These are phyloP conservation scores for Caenorhabditis wallacei DNA, from an alignment of 2,888 invertebrate genomes.

Conservation along the genomic window DNA sequence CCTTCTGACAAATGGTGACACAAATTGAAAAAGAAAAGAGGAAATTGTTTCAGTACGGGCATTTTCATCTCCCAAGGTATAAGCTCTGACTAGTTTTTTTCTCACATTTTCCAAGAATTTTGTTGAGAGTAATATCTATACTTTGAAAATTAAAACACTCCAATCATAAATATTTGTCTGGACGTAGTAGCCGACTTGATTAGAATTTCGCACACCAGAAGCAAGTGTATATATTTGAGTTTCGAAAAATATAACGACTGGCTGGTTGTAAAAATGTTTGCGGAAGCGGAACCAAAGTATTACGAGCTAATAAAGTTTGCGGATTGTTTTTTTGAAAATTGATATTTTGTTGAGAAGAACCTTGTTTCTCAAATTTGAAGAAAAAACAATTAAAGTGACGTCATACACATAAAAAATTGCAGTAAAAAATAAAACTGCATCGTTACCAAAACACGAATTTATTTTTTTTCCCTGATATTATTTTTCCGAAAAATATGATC, in stretches of 20 bases:
- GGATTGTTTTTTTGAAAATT: background rate
- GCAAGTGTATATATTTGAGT: slow-evolving; percentile 9
- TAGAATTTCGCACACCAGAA: slow-evolving; percentile 18
- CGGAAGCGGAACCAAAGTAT: slow-evolving; percentile 41
- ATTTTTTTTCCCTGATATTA: background rate
- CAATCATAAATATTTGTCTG: slow-evolving; percentile 35
- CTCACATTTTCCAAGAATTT: slow-evolving; percentile 40
- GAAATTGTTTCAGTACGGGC: slow-evolving; percentile 39
- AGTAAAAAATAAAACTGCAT: too few relatives aligned
- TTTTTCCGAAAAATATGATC: background rate
- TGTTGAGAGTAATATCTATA: slow-evolving; percentile 5
- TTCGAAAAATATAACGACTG: slow-evolving; percentile 27
- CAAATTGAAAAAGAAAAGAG: slow-evolving; percentile 11
- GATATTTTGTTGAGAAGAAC: slow-evolving; percentile 5
- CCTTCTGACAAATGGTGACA: slow-evolving; percentile 35
- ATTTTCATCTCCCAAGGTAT: background rate
- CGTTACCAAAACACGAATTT: too few relatives aligned
- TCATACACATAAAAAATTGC: too few relatives aligned
- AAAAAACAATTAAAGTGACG: background rate
- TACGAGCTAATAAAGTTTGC: slow-evolving; percentile 49
- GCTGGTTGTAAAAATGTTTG: slow-evolving; percentile 50
- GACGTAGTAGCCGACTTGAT: slow-evolving; percentile 25
- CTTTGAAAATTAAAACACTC: slow-evolving; percentile 27
- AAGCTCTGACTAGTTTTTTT: slow-evolving; percentile 19
- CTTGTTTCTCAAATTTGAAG: background rate